Percentiles rank a stretch among this genome's conserved stretches.
Conservation (phyloP, 2,888 invertebrate species). For the Sepiola atlantica region DNA sequence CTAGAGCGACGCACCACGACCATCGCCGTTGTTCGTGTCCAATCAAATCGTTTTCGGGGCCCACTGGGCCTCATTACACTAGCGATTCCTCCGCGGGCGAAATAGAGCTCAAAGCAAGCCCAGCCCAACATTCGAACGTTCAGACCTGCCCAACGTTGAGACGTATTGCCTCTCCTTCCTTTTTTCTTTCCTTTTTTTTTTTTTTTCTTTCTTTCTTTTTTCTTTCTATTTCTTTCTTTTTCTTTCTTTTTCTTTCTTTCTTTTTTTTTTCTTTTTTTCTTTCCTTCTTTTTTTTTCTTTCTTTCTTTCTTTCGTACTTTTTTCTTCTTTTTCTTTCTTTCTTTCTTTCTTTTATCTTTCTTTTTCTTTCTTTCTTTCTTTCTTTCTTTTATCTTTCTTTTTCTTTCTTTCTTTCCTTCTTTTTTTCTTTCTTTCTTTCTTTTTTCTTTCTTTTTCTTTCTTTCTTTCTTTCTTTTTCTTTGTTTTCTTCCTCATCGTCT, state of each 20-base stretch:
- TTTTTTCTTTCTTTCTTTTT: neutral
- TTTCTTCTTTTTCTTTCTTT: neutral
- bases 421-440: too few species aligned
- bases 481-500: too few species aligned
- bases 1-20: neutral
- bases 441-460: too few species aligned
- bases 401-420: too few species aligned
- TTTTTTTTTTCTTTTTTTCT: neutral
- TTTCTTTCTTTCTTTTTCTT: too few species aligned
- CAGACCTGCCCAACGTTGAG: neutral
- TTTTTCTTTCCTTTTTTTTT: neutral
- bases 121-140: neutral
- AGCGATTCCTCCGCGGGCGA: neutral
- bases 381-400: too few species aligned
- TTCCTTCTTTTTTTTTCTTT: neutral
- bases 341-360: too few species aligned
- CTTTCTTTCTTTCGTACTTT: too few species aligned
- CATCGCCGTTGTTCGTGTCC: neutral
- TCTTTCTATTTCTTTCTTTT: accelerated
- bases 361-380: too few species aligned
- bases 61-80: slow-evolving; percentile 32
- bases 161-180: neutral
- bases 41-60: slow-evolving; percentile 32
- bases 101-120: slow-evolving; percentile 15
- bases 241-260: too few species aligned